Conservation (phyloP, 2,888 invertebrate species). For the Tineola bisselliella region DNA sequence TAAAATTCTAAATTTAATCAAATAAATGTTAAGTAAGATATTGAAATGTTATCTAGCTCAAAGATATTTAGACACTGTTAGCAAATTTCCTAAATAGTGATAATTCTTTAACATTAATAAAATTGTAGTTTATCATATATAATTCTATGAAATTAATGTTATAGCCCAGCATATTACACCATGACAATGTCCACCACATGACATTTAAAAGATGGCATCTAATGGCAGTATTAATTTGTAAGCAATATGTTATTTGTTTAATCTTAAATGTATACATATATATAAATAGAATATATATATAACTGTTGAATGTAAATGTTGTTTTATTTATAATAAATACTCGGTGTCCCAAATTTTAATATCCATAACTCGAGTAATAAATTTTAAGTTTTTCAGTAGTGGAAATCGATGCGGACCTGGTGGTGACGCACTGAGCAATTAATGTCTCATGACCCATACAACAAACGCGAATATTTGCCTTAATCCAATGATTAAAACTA, state of each 20-base stretch:
- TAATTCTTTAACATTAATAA: background rate
- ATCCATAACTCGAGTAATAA: too few species aligned
- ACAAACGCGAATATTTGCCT: too few species aligned
- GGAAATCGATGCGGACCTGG: too few species aligned
- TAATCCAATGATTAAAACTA: too few species aligned
- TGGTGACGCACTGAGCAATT: too few species aligned
- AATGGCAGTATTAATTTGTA: constrained; percentile 54
- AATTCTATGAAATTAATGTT: too few species aligned
- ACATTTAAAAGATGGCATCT: constrained; percentile 27
- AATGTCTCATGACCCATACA: too few species aligned
- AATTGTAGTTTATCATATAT: too few species aligned
- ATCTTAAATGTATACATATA: constrained; percentile 53
- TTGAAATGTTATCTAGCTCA: background rate
- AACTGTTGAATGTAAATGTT: constrained; percentile 55
- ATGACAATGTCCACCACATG: constrained; percentile 12
- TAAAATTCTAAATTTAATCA: background rate
- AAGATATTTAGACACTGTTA: background rate
- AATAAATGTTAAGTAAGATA: background rate
- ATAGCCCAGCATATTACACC: background rate
- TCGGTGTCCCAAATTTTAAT: too few species aligned
- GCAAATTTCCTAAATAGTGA: background rate
- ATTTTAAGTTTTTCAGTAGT: too few species aligned
- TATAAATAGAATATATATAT: constrained; percentile 58
- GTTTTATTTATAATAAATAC: constrained; percentile 16
- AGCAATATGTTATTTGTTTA: constrained; percentile 61